Base-by-base conservation (phyloP, 2,113 vertebrate genomes). In the Pardalotus punctatus region DNA sequence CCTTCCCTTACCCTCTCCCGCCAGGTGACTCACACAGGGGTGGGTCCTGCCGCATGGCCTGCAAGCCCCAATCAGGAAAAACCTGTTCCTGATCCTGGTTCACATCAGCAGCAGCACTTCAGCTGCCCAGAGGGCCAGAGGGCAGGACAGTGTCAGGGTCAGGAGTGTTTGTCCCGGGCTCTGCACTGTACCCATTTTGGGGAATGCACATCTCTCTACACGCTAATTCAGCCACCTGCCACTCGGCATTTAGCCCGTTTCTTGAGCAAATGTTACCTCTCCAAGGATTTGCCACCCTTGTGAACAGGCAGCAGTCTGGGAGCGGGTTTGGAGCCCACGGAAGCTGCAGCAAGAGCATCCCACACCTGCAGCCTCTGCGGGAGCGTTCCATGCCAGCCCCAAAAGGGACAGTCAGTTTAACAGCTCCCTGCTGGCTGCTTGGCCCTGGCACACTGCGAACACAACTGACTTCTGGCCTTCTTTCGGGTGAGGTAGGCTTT, bases 111-210 rank as follows among this genome's bases (percentile, higher is more conserved):
- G 11, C 5, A 29, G 24, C 4, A 10, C 1, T 23, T 11, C 14
- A 29, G 25, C 8, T 22, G 27, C 21, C 8, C 24, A 3, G 10
- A 29, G 7, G 4, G 7, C 20, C 11, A 10, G 2, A 28, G 61
- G 38, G 18, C 31, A 73, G 15, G 25, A 20, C 0, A 51, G 22
- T 2, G 1, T 2, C 15, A 3, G 2, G 12, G 17, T 5, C 31
- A n/a, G 58, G 17, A 58, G 54, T 10, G 23, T 11, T 50, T 64
- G 31, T 22, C 53, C 38, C 40, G n/a, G n/a, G 22, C 31, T 4
- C 13, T 50, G 43, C 72, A 10, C 53, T 33, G 8, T 3, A 29
- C 15, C 43, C 15, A 40, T 29, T 36, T 1, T 14, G 14, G 28
- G 24, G 11, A 25, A 12, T 1, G 7, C 11, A 31, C 3, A 11